A percentile compares a stretch with the other conserved stretches of the same genome.
Evolutionary conservation across 1,140 invertebrate genomes (phyloP).

Genomic region (Spodoptera litura): DNA sequence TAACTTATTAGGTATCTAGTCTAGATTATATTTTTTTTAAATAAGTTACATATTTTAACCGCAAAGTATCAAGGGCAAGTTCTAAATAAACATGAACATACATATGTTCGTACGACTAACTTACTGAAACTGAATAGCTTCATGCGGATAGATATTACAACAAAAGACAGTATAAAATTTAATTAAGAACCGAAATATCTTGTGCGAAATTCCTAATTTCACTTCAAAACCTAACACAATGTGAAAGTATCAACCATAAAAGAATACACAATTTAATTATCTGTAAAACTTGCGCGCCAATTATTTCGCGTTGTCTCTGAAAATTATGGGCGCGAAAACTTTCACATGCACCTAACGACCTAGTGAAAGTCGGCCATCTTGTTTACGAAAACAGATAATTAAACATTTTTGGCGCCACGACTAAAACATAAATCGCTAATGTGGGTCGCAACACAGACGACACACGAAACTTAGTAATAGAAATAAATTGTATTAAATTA

Average conservation of each 20-base stretch:
- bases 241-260: conserved; percentile 29
- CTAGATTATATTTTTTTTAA: too few relatives aligned
- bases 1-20: too few relatives aligned
- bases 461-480: not conserved
- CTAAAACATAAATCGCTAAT: conserved; percentile 38
- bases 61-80: too few relatives aligned
- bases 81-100: too few relatives aligned
- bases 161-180: not conserved
- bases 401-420: conserved; percentile 47
- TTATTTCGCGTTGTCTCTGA: conserved; percentile 36
- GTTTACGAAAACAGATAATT: conserved; percentile 40
- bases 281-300: conserved; percentile 36
- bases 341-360: conserved; percentile 37
- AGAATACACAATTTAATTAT: conserved; percentile 38
- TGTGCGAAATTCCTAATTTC: conserved; percentile 4
- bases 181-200: not conserved
- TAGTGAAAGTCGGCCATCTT: conserved; percentile 41
- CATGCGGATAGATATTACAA: too few relatives aligned
- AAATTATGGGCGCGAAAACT: conserved; percentile 46
- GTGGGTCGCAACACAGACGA: conserved; percentile 15
- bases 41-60: too few relatives aligned
- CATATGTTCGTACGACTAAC: too few relatives aligned
- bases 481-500: conserved; percentile 12
- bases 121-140: too few relatives aligned
- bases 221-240: conserved; percentile 18